Conservation (phyloP, 2,113 vertebrate genomes). For the Amphilophus citrinellus region DNA sequence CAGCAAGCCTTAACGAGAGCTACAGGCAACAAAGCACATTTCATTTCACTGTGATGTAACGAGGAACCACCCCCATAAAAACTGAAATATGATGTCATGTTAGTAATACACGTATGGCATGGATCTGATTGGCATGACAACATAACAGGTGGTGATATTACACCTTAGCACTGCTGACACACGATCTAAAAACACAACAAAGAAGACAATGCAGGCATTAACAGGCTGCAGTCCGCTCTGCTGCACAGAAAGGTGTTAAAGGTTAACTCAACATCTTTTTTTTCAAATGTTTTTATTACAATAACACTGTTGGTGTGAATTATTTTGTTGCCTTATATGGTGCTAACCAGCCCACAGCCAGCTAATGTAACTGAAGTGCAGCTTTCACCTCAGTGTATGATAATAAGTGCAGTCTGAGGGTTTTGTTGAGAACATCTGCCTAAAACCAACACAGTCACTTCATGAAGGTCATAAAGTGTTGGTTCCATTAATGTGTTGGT, state of each 20-base stretch:
- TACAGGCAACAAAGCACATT: not conserved
- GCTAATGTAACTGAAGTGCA: not conserved
- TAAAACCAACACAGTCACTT: not conserved
- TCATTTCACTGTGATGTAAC: not conserved
- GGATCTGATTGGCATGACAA: not conserved
- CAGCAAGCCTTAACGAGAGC: not conserved
- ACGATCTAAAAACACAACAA: not conserved
- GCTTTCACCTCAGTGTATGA: too few relatives aligned
- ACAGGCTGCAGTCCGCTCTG: too few relatives aligned
- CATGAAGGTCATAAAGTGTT: not conserved
- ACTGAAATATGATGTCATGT: not conserved
- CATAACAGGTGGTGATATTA: not conserved
- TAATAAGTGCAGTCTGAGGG: not conserved
- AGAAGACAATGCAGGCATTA: too few relatives aligned
- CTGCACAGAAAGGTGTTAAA: accelerated
- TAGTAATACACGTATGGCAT: not conserved
- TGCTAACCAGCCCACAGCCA: not conserved
- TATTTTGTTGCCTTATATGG: not conserved
- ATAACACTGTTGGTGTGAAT: not conserved
- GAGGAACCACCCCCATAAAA: accelerated
- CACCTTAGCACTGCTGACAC: not conserved
- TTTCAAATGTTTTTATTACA: not conserved
- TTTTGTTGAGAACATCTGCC: not conserved
- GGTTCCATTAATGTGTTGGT: too few relatives aligned
- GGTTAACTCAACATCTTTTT: not conserved